Percentiles rank a stretch among this genome's conserved stretches.
phyloP scores from a whole-genome alignment of 1,140 invertebrate genomes.

The Chlorops oryzae region DNA sequence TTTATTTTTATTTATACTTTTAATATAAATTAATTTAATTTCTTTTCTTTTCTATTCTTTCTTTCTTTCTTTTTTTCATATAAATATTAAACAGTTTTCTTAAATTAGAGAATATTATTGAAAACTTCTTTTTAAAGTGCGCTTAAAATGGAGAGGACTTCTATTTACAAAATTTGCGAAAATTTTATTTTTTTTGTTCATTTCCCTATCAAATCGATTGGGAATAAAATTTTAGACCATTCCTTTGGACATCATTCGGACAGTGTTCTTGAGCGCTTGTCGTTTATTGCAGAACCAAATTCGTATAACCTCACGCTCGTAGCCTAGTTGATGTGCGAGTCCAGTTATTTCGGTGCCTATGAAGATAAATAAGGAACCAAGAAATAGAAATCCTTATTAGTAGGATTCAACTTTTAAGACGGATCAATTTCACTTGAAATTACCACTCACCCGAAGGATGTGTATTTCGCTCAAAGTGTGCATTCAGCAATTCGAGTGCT shows the following conservation, averaged over 20 bases:
- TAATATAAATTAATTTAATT: no score
- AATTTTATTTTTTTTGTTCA: not conserved
- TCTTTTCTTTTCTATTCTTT: no score
- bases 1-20: no score
- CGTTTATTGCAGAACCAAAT: conserved; percentile 99
- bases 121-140: no score
- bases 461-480: conserved; percentile 93
- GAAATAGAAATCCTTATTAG: not conserved
- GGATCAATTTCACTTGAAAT: conserved; percentile 17
- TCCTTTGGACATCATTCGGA: conserved; percentile 82
- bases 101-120: no score
- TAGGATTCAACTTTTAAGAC: not conserved
- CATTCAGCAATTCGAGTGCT: conserved; percentile 88
- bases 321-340: conserved; percentile 88
- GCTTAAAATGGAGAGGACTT: no score
- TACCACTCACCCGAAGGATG: conserved; percentile 86
- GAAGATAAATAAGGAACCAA: not conserved
- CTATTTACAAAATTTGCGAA: not conserved
- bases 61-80: no score
- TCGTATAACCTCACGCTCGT: conserved; percentile 94
- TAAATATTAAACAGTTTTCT: no score
- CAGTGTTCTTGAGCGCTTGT: conserved; percentile 93
- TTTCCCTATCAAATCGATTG: not conserved
- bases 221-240: conserved; percentile 54
- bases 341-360: conserved; percentile 93